phyloP scores from a whole-genome alignment of 2,888 invertebrate species.

The Macroteleia sp. region DNA sequence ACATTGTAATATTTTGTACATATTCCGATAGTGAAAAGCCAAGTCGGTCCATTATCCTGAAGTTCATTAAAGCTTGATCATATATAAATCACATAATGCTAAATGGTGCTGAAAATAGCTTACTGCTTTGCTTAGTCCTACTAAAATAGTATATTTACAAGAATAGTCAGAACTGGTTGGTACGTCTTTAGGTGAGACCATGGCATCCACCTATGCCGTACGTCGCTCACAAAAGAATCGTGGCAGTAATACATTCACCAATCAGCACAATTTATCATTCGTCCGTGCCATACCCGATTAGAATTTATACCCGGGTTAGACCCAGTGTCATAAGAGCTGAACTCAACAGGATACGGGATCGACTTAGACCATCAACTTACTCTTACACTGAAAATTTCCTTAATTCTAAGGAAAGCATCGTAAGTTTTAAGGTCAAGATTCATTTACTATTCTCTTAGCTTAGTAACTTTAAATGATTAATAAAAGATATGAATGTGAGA shows the following conservation, averaged over 20 bases:
- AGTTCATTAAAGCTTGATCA: slow-evolving; percentile 25
- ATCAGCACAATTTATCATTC: slow-evolving; percentile 78
- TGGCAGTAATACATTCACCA: slow-evolving; percentile 80
- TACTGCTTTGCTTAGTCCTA: slow-evolving; percentile 34
- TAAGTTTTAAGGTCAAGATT: slow-evolving; percentile 73
- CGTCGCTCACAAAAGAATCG: slow-evolving; percentile 84
- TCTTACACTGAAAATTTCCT: slow-evolving; percentile 89
- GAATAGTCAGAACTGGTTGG: slow-evolving; percentile 27
- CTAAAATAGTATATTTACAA: not conserved
- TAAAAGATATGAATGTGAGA: not conserved
- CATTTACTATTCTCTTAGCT: slow-evolving; percentile 1
- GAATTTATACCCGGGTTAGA: slow-evolving; percentile 80
- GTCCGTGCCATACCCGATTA: slow-evolving; percentile 78
- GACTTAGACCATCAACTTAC: slow-evolving; percentile 75
- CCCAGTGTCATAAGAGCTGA: slow-evolving; percentile 81
- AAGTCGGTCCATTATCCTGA: slow-evolving; percentile 49
- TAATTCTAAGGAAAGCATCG: slow-evolving; percentile 89
- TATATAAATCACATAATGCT: slow-evolving; percentile 47
- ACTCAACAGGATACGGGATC: slow-evolving; percentile 82
- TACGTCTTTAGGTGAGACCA: slow-evolving; percentile 72
- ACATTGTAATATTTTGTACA: too few species aligned
- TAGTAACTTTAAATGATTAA: not conserved
- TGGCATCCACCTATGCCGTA: slow-evolving; percentile 81
- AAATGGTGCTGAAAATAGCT: slow-evolving; percentile 50
- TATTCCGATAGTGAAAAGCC: slow-evolving; percentile 4